Base-by-base conservation (phyloP, 1,140 invertebrate species). In the Solenopsis fugax region DNA sequence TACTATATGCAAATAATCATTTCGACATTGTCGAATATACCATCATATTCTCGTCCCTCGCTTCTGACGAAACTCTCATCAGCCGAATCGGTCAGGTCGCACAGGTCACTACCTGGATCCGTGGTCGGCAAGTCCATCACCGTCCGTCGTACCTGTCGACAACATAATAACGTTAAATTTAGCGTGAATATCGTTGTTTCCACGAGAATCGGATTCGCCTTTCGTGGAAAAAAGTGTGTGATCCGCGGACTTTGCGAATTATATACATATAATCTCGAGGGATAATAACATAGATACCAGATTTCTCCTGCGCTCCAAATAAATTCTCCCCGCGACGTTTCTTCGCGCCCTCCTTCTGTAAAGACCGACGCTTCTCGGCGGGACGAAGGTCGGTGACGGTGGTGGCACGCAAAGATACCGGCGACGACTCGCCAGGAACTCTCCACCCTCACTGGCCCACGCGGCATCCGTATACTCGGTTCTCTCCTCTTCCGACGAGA, bases 61-160 rank as follows among this genome's bases (percentile, higher is more conserved):
- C 73, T 52, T 45, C 45, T 87, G 18, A 90, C 80, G 54, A 93
- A 90, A 87, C 92, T 90, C 87, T 96, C 96, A 52, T 96, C 95
- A 7, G 94, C 95, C 9, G 95, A 96, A 21, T 96, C 96, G 48
- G 93, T 95, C 65, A 94, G 76, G 37, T 95, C 94, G 80, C 88
- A 95, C 78, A 96, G 90, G 88, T 96, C 96, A n/a, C 95, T 96
- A 1, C 96, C 96, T 0, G 96, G 96, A 92, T 96, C 96, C 1
- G 95, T 95, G 7, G 95, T 96, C 41, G 96, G 96, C 75, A 96
- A 90, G 82, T 96, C 96, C 85, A 96, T 93, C 0, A 94, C 93
- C 41, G 95, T 93, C 87, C 96, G 95, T 75, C 67, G 89, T 0
- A 60, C 18, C 89, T 91, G 6, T 50, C 5, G 21, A 64, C 1